A percentile compares a stretch with the other conserved stretches of the same genome.
These are phyloP conservation scores for Styela clava DNA, from an alignment of 23 tunicate species.

Conservation along the genomic window DNA sequence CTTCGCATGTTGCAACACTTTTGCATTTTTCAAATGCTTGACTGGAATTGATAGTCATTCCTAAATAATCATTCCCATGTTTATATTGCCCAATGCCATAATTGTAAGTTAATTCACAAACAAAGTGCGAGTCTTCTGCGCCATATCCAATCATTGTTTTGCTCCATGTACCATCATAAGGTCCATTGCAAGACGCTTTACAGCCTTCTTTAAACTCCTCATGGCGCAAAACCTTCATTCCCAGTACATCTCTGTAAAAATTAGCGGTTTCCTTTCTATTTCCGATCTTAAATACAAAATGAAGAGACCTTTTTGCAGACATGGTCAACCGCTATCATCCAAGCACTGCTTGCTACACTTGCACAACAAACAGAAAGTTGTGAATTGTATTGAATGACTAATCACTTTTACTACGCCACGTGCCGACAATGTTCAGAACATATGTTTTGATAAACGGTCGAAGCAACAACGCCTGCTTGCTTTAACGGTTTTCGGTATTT, in stretches of 20 bases:
- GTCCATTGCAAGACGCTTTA: slow-evolving; percentile 97
- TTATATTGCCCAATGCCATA: slow-evolving; percentile 90
- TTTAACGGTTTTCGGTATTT: too few relatives aligned
- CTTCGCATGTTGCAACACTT: neutral
- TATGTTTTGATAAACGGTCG: neutral
- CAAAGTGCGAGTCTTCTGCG: slow-evolving; percentile 82
- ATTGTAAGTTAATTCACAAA: slow-evolving; percentile 91
- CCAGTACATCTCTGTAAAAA: slow-evolving; percentile 76
- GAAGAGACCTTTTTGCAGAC: slow-evolving; percentile 65
- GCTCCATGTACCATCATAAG: slow-evolving; percentile 99
- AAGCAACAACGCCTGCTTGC: neutral
- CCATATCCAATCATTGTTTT: slow-evolving; percentile 98
- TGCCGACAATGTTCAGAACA: neutral
- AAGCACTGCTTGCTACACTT: too few relatives aligned
- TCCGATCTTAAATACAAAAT: slow-evolving; percentile 92
- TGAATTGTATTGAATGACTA: neutral
- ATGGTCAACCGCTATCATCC: too few relatives aligned
- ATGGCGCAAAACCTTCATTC: slow-evolving; percentile 96
- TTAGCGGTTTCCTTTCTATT: slow-evolving; percentile 66
- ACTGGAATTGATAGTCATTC: slow-evolving; percentile 40
- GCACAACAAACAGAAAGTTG: too few relatives aligned
- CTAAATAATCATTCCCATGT: slow-evolving; percentile 80
- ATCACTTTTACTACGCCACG: neutral
- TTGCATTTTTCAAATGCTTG: slow-evolving; percentile 54
- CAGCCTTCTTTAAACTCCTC: slow-evolving; percentile 97